phyloP scores from a whole-genome alignment of 2,113 vertebrate genomes.

The Cyprinus carpio region DNA sequence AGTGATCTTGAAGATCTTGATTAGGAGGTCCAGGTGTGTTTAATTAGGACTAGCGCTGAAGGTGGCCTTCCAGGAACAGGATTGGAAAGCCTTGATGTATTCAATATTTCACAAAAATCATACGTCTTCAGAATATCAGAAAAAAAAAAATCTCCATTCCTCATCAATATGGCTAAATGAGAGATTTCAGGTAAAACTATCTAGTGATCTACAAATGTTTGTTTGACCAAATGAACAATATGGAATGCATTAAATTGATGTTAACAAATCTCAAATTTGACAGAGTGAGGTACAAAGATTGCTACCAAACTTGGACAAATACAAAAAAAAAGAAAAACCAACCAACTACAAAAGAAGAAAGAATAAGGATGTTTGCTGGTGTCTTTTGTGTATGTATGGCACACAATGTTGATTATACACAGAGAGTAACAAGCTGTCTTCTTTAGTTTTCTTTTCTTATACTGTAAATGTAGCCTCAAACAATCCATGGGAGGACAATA shows the following conservation, averaged over 20 bases:
- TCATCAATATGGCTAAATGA: not conserved
- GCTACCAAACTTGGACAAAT: constrained; percentile 45
- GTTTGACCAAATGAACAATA: constrained; percentile 46
- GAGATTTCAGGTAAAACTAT: constrained; percentile 2
- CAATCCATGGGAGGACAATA: constrained; percentile 22
- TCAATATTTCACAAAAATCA: not conserved
- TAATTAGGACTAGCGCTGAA: not conserved
- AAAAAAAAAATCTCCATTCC: not conserved
- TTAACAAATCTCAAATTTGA: constrained; percentile 20
- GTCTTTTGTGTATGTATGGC: constrained; percentile 56
- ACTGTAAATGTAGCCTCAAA: constrained; percentile 53
- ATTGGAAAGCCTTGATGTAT: not conserved
- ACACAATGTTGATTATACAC: constrained; percentile 49
- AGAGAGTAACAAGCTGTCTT: constrained; percentile 42
- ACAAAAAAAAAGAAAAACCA: not conserved
- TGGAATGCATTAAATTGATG: constrained; percentile 24
- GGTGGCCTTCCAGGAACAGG: not conserved
- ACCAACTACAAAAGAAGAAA: not conserved
- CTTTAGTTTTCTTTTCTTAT: constrained; percentile 47
- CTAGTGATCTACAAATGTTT: constrained; percentile 8
- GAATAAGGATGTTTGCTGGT: constrained; percentile 42
- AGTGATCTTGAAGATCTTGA: not conserved
- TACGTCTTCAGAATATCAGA: not conserved
- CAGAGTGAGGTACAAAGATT: constrained; percentile 29
- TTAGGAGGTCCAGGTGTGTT: not conserved